Percentiles rank a stretch among this genome's conserved stretches.
Evolutionary conservation across 2,113 vertebrate genomes (phyloP).

Genomic region (Dasyprocta punctata): DNA sequence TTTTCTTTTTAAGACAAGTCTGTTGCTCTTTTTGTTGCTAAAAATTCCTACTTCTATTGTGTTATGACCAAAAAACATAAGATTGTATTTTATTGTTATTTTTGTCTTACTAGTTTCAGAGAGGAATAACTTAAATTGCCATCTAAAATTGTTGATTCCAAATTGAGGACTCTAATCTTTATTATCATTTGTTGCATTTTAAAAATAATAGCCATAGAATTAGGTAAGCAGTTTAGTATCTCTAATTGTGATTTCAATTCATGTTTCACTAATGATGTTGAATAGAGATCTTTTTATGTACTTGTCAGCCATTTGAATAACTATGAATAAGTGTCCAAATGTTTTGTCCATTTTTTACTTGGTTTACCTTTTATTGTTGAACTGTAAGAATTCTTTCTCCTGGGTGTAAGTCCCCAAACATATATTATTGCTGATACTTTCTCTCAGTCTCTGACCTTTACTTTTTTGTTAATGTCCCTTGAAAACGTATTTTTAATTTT

Average conservation of each 20-base stretch:
- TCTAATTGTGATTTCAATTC: background rate
- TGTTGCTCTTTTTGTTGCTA: background rate
- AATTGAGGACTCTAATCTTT: background rate
- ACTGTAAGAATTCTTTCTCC: background rate
- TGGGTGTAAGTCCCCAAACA: background rate
- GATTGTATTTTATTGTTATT: background rate
- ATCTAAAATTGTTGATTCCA: background rate
- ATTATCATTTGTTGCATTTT: background rate
- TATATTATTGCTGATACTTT: background rate
- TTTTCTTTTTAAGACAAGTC: background rate
- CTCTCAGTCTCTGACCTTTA: background rate
- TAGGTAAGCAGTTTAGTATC: background rate
- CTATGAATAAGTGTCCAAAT: background rate
- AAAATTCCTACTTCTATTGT: background rate
- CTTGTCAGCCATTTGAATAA: background rate
- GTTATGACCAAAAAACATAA: background rate
- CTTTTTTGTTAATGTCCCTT: background rate
- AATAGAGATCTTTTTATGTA: background rate
- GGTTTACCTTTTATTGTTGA: background rate
- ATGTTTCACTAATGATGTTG: background rate
- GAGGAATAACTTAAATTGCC: background rate
- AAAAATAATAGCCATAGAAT: background rate
- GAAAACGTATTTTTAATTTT: background rate
- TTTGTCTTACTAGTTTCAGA: background rate
- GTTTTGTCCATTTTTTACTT: background rate